Evolutionary conservation across 1,140 invertebrate genomes (phyloP).

Genomic region (Caenorhabditis remanei): DNA sequence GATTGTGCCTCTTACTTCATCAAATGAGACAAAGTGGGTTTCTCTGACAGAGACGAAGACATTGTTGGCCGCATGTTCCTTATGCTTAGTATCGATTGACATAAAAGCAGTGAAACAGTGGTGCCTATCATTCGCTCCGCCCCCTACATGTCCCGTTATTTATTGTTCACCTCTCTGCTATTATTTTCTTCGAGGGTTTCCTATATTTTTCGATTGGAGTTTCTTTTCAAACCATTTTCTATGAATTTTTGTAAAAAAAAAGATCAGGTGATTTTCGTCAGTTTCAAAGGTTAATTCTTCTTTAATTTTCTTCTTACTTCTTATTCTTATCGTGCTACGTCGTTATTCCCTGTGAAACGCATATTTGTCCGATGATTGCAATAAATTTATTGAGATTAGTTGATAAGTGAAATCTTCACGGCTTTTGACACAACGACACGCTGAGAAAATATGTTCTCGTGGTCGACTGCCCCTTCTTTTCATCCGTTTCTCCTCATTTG

Average conservation of each 20-base stretch:
- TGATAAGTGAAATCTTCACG: not conserved
- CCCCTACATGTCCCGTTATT: not conserved
- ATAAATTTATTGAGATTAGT: not conserved
- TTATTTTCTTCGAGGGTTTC: not conserved
- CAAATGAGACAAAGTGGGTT: conserved; percentile 44
- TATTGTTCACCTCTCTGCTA: conserved; percentile 1
- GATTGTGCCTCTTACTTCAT: conserved; percentile 32
- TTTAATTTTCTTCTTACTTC: too few relatives aligned
- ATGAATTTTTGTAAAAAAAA: too few relatives aligned
- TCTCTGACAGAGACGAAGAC: not conserved
- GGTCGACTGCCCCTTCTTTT: not conserved
- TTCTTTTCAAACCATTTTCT: too few relatives aligned
- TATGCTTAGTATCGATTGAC: conserved; percentile 34
- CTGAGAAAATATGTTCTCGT: conserved; percentile 8
- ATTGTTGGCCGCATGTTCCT: conserved; percentile 44
- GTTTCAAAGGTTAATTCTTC: too few relatives aligned
- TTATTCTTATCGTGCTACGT: too few relatives aligned
- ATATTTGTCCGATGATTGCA: not conserved
- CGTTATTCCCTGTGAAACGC: not conserved
- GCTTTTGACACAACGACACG: conserved; percentile 23
- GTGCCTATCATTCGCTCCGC: not conserved
- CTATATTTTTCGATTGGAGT: not conserved
- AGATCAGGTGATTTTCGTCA: too few relatives aligned
- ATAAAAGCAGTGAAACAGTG: conserved; percentile 12
- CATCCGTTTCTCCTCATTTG: conserved; percentile 53